phyloP scores from a whole-genome alignment of 2,113 vertebrate genomes.

The Platycercus adscitus region DNA sequence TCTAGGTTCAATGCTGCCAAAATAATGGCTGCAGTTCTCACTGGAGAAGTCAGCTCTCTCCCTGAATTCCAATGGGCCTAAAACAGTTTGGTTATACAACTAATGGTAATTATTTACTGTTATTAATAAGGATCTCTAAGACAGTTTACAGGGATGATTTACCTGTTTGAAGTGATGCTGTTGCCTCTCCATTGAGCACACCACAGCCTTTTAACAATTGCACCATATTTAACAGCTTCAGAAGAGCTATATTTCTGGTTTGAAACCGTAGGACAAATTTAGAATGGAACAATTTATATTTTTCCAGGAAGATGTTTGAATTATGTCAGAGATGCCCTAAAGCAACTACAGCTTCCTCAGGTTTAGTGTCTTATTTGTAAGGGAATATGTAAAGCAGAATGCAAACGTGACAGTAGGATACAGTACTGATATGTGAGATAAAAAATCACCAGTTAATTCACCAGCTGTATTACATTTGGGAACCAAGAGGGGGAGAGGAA shows the following conservation, averaged over 20 bases:
- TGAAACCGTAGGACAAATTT: not conserved
- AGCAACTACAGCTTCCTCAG: not conserved
- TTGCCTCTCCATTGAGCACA: not conserved
- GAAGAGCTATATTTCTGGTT: not conserved
- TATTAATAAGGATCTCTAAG: constrained; percentile 24
- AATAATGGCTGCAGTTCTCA: constrained; percentile 32
- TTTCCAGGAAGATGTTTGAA: not conserved
- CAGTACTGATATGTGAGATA: not conserved
- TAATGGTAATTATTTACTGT: constrained; percentile 12
- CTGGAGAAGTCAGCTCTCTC: constrained; percentile 27
- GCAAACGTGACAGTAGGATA: not conserved
- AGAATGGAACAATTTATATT: not conserved
- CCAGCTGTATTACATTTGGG: not conserved
- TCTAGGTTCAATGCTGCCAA: constrained; percentile 63
- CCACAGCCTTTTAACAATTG: not conserved
- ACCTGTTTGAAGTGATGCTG: not conserved
- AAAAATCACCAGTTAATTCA: not conserved
- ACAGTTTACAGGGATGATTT: not conserved
- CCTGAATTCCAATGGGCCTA: constrained; percentile 2
- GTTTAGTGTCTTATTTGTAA: not conserved
- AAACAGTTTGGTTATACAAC: constrained; percentile 19
- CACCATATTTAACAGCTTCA: not conserved
- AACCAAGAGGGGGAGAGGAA: fast-evolving
- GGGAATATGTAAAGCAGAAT: not conserved
- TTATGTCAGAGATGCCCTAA: not conserved